Base-by-base conservation (phyloP, 2,113 vertebrate species). In the Cisticola juncidis region DNA sequence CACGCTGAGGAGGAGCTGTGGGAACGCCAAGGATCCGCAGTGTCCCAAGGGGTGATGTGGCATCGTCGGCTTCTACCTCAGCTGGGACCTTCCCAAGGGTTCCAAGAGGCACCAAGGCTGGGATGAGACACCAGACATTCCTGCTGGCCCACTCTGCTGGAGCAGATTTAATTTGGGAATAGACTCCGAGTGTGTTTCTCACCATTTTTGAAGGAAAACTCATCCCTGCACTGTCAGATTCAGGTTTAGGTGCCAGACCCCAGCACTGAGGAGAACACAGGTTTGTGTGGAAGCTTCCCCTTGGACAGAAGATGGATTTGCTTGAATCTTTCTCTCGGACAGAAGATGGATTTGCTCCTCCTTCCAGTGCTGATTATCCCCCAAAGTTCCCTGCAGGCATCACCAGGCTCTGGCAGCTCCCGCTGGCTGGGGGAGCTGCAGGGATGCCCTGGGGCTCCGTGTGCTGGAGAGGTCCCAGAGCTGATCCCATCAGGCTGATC, bases 31-130 rank as follows among this genome's bases (percentile, higher is more conserved):
- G 23, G 16, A 25, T 13, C 42, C 6, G 8, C 54, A 62, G 35
- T 6, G 11, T 42, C 48, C 77, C 1, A 0, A 47, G 72, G 47
- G 72, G 33, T 13, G 12, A 19, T 1, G 2, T 7, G 31, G 70
- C 31, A 26, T 7, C 1, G 0, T 4, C 1, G 0, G 24, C 64
- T 64, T 24, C 44, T 1, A 4, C 53, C 40, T n/a, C n/a, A 6
- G 36, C 44, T 8, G 17, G 26, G 10, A 5, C 11, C 1, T 1
- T 48, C 35, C 76, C 69, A 19, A 51, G 36, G 69, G 78, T 9
- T 9, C 36, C 2, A 1, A 7, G 23, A 33, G 17, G 35, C 5
- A 0, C 11, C 66, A 33, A 40, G 35, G 50, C 42, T 2, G 1
- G 25, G 9, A 26, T 2, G 57, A 56, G 61, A 44, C 14, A 13